Base-by-base conservation (phyloP, 30 jellyfish, hydroid and myxozoan species). In the Calvadosia cruxmelitensis region DNA sequence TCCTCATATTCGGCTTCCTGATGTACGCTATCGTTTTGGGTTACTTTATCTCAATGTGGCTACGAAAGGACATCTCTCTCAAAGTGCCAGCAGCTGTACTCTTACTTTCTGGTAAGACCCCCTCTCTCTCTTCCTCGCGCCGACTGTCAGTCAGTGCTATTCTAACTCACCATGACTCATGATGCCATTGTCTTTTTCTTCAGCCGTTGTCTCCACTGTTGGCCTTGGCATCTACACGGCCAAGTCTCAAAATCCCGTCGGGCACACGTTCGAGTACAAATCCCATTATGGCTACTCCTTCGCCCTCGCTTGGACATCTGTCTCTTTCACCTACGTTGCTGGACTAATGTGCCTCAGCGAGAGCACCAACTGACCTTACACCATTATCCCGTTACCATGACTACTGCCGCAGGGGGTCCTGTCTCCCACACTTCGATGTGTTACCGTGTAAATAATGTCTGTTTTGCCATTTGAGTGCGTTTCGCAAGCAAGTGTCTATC, bases 201-300 rank as follows among this genome's bases (percentile, higher is more conserved):
- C 57, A 82, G 94, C 94, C 3, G 49, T 82, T 31, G 32, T 82
- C 52, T 33, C 66, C 49, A 76, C 73, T 33, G 50, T 82, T 74
- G 94, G 83, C 34, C 73, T 82, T 83, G 70, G 73, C 30, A 84
- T 82, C 34, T 82, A 82, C 81, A 82, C 94, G 28, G 87, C 94
- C n/a, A 82, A 82, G 48, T 84, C 94, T 33, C 82, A 77, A 7
- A 35, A 70, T 31, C 94, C 94, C 15, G 75, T 84, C 20, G 80
- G 79, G 33, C 79, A 70, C 66, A 68, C 78, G 3, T 23, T 68
- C 34, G 94, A 82, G 49, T 82, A 63, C 84, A 83, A 76, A 48
- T 71, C 73, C 67, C 48, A 78, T 31, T 82, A 33, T 68, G 94
- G 94, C 27, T 82, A 73, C 35, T 82, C 94, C 15, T 82, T 72